Base-by-base conservation (phyloP, 2,797 vertebrate species). In the Falco peregrinus region DNA sequence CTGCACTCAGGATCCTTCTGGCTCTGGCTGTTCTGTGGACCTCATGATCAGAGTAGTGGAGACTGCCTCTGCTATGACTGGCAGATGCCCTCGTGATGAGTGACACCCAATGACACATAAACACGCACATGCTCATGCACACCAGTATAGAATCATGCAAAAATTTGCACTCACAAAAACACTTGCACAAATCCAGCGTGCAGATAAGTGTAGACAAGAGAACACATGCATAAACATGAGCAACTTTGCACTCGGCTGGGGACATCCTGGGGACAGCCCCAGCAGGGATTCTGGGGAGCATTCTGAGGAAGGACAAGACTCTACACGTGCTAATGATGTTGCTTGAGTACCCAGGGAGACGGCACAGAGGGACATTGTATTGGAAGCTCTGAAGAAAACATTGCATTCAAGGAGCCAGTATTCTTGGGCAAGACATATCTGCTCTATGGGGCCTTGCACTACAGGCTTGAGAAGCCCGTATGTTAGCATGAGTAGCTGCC, bases 231-330 rank as follows among this genome's bases (percentile, higher is more conserved):
- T 28, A 24, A 64, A 35, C 33, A 45, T 31, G 16, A 54, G 15
- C 25, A 41, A 26, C 16, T 12, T 29, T 33, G 57, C 29, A 37
- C 54, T n/a, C n/a, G n/a, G n/a, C n/a, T n/a, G n/a, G n/a, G n/a
- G n/a, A n/a, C n/a, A n/a, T 75, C 50, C 50, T 24, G 35, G 31
- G 41, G 17, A 43, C 29, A 63, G 51, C 7, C 1, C 0, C 43
- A 43, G 51, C 63, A 87, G 35, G n/a, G 45, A 51, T 64, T 39
- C 45, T 39, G 18, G 16, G 26, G 56, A 87, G 56, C 67, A 19
- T 20, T 59, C 19, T 41, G 26, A 56, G 69, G 26, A 87, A 90
- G 50, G 14, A 29, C 39, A 59, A 70, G 35, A 45, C 45, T n/a
- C 24, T 35, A 78, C 56, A 75, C 37, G 48, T 64, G 29, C 48